These are phyloP conservation scores for Neoarius graeffei DNA, from an alignment of 2,113 vertebrate species.

Conservation along the genomic window DNA sequence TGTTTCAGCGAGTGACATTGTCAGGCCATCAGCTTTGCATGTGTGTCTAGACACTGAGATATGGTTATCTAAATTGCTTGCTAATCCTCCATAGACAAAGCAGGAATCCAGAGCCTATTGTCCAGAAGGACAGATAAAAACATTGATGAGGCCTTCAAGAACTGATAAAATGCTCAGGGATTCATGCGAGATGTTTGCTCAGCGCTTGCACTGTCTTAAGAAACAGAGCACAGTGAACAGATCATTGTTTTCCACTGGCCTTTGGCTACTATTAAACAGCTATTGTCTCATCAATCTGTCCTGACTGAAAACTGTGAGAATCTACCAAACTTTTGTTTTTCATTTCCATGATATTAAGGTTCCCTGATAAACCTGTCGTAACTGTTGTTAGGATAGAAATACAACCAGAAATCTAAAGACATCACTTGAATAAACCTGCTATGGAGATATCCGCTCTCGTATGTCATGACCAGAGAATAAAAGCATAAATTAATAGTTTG, in stretches of 20 bases:
- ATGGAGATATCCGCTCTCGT: neutral
- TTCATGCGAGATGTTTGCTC: constrained; percentile 63
- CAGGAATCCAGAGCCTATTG: constrained; percentile 68
- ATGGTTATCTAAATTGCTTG: constrained; percentile 70
- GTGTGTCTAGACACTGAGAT: constrained; percentile 69
- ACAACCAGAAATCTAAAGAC: neutral
- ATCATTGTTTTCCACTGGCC: constrained; percentile 8
- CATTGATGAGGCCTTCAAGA: constrained; percentile 64
- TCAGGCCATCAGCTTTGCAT: constrained; percentile 42
- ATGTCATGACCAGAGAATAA: neutral
- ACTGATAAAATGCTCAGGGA: constrained; percentile 65
- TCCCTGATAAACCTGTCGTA: neutral
- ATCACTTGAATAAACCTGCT: neutral
- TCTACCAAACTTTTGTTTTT: neutral
- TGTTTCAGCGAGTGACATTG: constrained; percentile 58
- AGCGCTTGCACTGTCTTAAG: constrained; percentile 59
- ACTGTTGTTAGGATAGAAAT: neutral
- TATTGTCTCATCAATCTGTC: neutral
- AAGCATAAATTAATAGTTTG: constrained; percentile 5
- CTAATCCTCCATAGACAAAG: constrained; percentile 54
- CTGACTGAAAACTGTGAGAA: neutral
- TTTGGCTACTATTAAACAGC: constrained; percentile 38
- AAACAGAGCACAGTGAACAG: constrained; percentile 55
- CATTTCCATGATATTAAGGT: neutral
- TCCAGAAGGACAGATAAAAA: constrained; percentile 58